phyloP scores from a whole-genome alignment of 2,113 vertebrate species.

The Amazona vittata region DNA sequence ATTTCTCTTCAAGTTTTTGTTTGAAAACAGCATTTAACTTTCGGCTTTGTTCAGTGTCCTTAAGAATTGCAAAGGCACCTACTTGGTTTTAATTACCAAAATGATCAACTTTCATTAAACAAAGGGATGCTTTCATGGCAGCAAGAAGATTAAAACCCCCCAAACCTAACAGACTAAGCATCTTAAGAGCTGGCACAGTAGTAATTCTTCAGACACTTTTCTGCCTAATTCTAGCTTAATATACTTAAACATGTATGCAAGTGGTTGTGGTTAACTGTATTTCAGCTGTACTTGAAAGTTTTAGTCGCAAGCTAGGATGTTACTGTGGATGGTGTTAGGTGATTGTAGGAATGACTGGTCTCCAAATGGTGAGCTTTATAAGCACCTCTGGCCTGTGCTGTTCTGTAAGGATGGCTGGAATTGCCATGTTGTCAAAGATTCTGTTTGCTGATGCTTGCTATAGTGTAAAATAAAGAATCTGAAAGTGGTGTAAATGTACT shows the following conservation, averaged over 20 bases:
- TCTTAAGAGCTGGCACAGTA: background rate
- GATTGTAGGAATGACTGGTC: background rate
- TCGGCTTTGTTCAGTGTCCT: background rate
- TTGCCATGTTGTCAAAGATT: background rate
- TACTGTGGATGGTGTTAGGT: background rate
- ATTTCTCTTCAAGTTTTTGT: constrained; percentile 21
- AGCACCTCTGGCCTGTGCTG: background rate
- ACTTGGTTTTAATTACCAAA: background rate
- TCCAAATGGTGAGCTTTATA: background rate
- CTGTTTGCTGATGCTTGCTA: background rate
- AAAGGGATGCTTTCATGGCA: background rate
- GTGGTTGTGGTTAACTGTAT: background rate
- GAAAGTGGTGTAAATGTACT: background rate
- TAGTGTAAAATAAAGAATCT: background rate
- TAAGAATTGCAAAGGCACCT: background rate
- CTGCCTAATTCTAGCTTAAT: background rate
- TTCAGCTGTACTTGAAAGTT: background rate
- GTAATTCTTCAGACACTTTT: background rate
- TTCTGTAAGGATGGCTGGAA: background rate
- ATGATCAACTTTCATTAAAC: background rate
- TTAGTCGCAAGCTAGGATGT: background rate
- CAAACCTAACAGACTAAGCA: background rate
- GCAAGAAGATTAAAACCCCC: background rate
- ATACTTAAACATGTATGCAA: background rate
- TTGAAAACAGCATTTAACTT: background rate